Conservation (phyloP, 2,888 invertebrate genomes). For the Sepioteuthis lessoniana region DNA sequence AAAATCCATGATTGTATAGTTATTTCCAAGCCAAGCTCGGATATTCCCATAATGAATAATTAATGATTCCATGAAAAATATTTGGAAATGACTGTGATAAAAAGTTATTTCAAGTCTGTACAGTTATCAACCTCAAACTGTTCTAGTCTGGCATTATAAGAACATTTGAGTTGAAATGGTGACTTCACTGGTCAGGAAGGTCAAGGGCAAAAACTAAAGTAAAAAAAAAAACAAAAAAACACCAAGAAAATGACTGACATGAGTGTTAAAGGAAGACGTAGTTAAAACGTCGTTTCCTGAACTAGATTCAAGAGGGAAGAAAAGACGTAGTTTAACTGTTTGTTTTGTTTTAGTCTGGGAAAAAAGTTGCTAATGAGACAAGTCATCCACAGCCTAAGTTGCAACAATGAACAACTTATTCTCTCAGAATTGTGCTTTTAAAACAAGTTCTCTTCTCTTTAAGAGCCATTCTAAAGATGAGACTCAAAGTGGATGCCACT, state of each 20-base stretch:
- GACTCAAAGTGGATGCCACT: background rate
- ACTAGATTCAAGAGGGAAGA: background rate
- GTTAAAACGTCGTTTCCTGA: background rate
- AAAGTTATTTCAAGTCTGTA: background rate
- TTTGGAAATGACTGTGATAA: background rate
- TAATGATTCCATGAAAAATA: constrained; percentile 33
- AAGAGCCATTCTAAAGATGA: background rate
- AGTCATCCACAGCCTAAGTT: background rate
- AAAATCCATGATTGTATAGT: background rate
- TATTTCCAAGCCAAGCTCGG: background rate
- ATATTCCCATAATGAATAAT: background rate
- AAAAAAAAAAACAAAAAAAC: background rate
- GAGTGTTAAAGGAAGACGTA: background rate
- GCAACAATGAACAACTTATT: background rate
- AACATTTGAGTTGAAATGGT: background rate
- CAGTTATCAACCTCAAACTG: background rate
- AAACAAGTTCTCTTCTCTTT: background rate
- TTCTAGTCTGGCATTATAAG: background rate
- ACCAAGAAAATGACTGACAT: background rate
- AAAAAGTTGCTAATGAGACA: background rate
- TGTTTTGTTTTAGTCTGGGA: background rate
- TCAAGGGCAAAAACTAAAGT: background rate
- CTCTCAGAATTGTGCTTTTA: background rate
- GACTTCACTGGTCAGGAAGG: background rate
- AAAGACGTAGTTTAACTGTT: background rate